Base-by-base conservation (phyloP, 2,888 invertebrate species). In the Idaea straminata region DNA sequence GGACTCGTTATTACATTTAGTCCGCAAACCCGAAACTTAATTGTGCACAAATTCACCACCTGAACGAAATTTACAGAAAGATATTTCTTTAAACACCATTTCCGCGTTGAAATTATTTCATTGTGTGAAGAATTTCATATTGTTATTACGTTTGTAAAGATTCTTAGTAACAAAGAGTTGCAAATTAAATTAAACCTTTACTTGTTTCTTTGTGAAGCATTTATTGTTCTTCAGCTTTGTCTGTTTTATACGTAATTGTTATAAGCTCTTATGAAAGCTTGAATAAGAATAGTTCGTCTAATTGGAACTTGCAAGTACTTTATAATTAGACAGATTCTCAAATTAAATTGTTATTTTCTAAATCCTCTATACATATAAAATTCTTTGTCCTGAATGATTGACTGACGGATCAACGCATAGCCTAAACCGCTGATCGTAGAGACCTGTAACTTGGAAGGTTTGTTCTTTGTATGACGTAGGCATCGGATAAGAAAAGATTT, bases 1-100 rank as follows among this genome's bases (percentile, higher is more conserved):
- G 78, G 77, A 84, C 81, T 81, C 87, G 84, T 84, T 88, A 90
- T 90, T 89, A 87, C 88, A 85, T 91, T 90, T 85, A 77, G 85
- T 86, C 82, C 83, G 85, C 75, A 78, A 78, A 83, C 86, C 83
- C 82, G 83, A 86, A 90, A 89, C 89, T 88, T 86, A 91, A 91
- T 91, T 91, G 86, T 86, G 70, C 80, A 47, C 47, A 47, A 47
- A 47, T 47, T 83, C 78, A 81, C 81, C 82, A 86, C 85, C 85
- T 84, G 82, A 77, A 77, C 78, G 79, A 77, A 84, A 83, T 85
- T 84, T 81, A 74, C 77, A 79, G 78, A 80, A 76, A 67, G 61
- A 65, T 57, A 72, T 72, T 74, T 79, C 71, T 75, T 77, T 63
- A 64, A 66, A 58, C 61, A 62, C 60, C 25, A 59, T 64, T 61